Base-by-base conservation (phyloP, 2,113 vertebrate species). In the Elachura formosa region DNA sequence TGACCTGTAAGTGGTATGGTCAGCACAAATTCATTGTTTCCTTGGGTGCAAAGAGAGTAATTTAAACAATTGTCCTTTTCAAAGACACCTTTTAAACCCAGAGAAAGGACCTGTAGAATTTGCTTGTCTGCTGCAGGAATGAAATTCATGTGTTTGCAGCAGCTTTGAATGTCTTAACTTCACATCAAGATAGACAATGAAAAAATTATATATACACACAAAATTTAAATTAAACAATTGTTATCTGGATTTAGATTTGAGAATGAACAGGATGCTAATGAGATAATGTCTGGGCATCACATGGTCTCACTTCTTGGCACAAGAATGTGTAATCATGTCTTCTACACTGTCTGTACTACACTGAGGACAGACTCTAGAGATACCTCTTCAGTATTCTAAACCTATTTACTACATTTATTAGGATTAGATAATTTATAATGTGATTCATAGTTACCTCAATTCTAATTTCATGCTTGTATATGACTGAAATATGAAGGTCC, bases 201-300 rank as follows among this genome's bases (percentile, higher is more conserved):
- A 58, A 14, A 67, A 31, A 62, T 81, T 20, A 48, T 49, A 36
- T n/a, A 64, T 15, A 48, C 24, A 64, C 14, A 56, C 28, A 87
- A 68, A 84, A 72, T 52, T 14, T 68, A 78, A 75, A 67, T 63
- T 15, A 81, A 89, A 77, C 73, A 67, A 22, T 23, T 71, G 46
- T 67, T 66, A 91, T 51, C 75, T 74, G 59, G 67, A 43, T 87
- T 83, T 87, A 73, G 71, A 80, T 87, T 83, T 79, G 48, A 52
- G n/a, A 91, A 91, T 41, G 74, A 94, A 55, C n/a, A 85, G 81
- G 87, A 67, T 94, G 89, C 77, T 95, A 96, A 94, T 87, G 81
- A 94, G 75, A 85, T 76, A 76, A 87, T 55, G 74, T 93, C 78
- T 83, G 49, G 55, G 84, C 63, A 67, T 55, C 62, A 79, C 79